Percentiles rank a stretch among this genome's conserved stretches.
These are phyloP conservation scores for Cotesia typhae DNA, from an alignment of 1,140 invertebrate species.

Conservation along the genomic window DNA sequence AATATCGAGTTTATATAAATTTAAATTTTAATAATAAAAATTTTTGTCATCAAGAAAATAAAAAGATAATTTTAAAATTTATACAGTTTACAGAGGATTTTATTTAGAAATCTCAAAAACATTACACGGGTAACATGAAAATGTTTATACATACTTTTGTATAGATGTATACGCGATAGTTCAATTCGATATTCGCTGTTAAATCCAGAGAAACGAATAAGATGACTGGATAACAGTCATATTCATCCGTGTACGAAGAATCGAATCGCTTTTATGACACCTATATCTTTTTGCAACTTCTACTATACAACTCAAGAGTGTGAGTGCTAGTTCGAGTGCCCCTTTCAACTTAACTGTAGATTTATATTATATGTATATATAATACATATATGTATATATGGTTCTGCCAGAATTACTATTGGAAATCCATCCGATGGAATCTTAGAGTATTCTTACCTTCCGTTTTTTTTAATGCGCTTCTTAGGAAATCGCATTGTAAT, in stretches of 20 bases:
- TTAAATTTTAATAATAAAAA: too few relatives aligned
- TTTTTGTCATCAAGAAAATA: too few relatives aligned
- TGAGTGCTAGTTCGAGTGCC: slow-evolving; percentile 6
- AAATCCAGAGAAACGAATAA: slow-evolving; percentile 15
- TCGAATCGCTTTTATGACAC: slow-evolving; percentile 25
- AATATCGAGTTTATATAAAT: too few relatives aligned
- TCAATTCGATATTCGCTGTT: slow-evolving; percentile 26
- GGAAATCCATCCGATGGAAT: slow-evolving; percentile 35
- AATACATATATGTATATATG: background rate
- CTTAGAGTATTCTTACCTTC: slow-evolving; percentile 33
- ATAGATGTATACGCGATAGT: background rate
- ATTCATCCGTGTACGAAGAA: slow-evolving; percentile 8
- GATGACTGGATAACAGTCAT: slow-evolving; percentile 25
- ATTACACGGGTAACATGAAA: too few relatives aligned
- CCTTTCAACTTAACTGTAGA: background rate
- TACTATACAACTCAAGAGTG: background rate
- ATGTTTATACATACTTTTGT: too few relatives aligned
- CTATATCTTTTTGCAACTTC: slow-evolving; percentile 6
- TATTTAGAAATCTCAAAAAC: too few relatives aligned
- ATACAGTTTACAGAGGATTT: too few relatives aligned
- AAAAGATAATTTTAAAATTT: too few relatives aligned
- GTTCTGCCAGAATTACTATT: slow-evolving; percentile 32
- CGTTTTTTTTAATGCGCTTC: background rate
- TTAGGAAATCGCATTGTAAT: slow-evolving; percentile 31
- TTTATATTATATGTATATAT: too few relatives aligned